Conservation (phyloP, 2,888 invertebrate species). For the Ommatoiulus sabulosus region DNA sequence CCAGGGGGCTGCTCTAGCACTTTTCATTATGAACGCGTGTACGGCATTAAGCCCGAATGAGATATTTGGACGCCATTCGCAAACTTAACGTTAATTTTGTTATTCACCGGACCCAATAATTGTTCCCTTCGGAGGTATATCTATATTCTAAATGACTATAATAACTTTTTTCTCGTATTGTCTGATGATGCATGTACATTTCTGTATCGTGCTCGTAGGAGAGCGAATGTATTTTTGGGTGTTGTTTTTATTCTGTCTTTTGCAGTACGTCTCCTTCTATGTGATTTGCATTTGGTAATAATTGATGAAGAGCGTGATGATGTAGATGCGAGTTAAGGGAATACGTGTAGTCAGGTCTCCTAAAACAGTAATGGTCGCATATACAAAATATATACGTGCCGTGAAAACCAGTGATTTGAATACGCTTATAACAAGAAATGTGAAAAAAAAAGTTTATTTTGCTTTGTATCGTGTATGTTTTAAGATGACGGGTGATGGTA, state of each 20-base stretch:
- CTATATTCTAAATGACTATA: constrained; percentile 26
- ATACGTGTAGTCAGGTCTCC: constrained; percentile 9
- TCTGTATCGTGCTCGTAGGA: constrained; percentile 25
- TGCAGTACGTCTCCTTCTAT: constrained; percentile 25
- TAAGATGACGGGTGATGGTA: not conserved
- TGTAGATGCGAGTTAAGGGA: constrained; percentile 18
- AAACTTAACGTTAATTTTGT: constrained; percentile 17
- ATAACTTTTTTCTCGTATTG: constrained; percentile 31
- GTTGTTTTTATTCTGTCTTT: constrained; percentile 22
- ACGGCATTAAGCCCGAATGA: constrained; percentile 18
- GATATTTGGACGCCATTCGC: constrained; percentile 20
- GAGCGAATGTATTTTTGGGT: constrained; percentile 13
- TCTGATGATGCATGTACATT: not conserved
- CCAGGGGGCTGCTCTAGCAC: not conserved
- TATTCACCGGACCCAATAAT: constrained; percentile 32
- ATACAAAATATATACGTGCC: constrained; percentile 13
- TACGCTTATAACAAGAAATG: not conserved
- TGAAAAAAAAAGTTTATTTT: not conserved
- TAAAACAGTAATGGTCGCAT: not conserved
- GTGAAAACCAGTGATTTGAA: not conserved
- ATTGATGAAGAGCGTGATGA: constrained; percentile 34
- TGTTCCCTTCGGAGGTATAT: constrained; percentile 34
- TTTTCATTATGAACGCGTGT: not conserved
- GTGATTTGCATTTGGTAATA: constrained; percentile 28
- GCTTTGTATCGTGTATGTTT: not conserved